These are phyloP conservation scores for Tachystola acroxantha DNA, from an alignment of 2,888 invertebrate genomes.

Conservation along the genomic window DNA sequence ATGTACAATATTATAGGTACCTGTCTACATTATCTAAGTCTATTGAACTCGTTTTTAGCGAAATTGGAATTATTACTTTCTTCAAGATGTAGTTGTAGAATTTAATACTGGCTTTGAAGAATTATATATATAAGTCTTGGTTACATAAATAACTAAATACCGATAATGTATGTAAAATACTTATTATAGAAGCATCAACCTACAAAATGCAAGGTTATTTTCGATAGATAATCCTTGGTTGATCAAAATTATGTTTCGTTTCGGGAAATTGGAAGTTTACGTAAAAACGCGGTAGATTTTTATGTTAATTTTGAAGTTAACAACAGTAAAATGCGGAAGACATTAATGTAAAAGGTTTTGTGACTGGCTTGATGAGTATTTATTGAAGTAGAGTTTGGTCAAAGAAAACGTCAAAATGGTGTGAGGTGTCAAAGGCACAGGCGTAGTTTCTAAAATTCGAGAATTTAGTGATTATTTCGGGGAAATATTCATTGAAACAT, in stretches of 20 bases:
- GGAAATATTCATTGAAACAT: constrained; percentile 43
- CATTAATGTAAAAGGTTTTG: constrained; percentile 35
- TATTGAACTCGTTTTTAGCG: too few relatives aligned
- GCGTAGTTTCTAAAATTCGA: constrained; percentile 63
- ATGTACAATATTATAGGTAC: too few relatives aligned
- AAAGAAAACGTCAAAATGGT: constrained; percentile 71
- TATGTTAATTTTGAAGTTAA: constrained; percentile 8
- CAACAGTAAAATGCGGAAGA: constrained; percentile 10
- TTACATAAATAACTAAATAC: too few relatives aligned
- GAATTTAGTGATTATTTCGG: constrained; percentile 55
- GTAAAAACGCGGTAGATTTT: not conserved
- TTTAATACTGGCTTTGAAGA: too few relatives aligned
- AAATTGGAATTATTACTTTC: too few relatives aligned
- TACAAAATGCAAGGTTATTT: not conserved
- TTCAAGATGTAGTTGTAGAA: too few relatives aligned
- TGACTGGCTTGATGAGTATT: constrained; percentile 42
- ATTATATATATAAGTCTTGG: too few relatives aligned
- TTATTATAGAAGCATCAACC: too few relatives aligned
- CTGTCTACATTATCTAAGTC: too few relatives aligned
- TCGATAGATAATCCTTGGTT: not conserved
- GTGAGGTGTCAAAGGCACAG: constrained; percentile 69
- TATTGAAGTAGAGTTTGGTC: constrained; percentile 25
- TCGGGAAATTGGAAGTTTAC: not conserved
- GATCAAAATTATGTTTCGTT: not conserved
- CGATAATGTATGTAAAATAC: too few relatives aligned